These are phyloP conservation scores for Tuberolachnus salignus DNA, from an alignment of 2,888 invertebrate species.

Conservation along the genomic window DNA sequence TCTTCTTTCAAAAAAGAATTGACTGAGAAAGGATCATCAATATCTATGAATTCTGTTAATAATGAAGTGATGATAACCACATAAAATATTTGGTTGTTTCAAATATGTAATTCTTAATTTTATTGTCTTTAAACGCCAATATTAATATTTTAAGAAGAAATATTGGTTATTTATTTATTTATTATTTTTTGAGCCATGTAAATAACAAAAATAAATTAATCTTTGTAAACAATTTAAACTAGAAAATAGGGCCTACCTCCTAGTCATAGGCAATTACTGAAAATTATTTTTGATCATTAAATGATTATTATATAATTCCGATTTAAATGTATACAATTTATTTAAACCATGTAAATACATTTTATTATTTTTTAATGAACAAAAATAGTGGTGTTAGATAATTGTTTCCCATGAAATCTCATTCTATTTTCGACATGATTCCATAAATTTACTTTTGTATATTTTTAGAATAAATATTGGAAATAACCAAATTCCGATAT, in stretches of 20 bases:
- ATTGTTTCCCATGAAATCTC: too few species aligned
- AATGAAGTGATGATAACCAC: conserved; percentile 56
- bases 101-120: conserved; percentile 20
- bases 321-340: conserved; percentile 25
- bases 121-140: conserved; percentile 34
- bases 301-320: conserved; percentile 13
- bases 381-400: too few species aligned
- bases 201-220: conserved; percentile 41
- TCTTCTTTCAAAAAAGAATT: conserved; percentile 95
- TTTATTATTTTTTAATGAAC: conserved; percentile 51
- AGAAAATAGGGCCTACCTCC: conserved; percentile 51
- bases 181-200: conserved; percentile 48
- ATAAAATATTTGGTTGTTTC: conserved; percentile 22
- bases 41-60: conserved; percentile 53
- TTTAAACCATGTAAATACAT: conserved; percentile 50
- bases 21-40: conserved; percentile 69
- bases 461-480: too few species aligned
- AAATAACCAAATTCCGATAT: too few species aligned
- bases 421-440: too few species aligned
- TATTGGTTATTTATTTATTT: conserved; percentile 41
- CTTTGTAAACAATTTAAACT: conserved; percentile 36
- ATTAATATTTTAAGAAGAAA: conserved; percentile 24
- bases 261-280: conserved; percentile 54
- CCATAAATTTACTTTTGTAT: too few species aligned
- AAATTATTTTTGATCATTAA: conserved; percentile 45